These are phyloP conservation scores for Halocynthia aurantium DNA, from an alignment of 23 tunicate species.

Conservation along the genomic window DNA sequence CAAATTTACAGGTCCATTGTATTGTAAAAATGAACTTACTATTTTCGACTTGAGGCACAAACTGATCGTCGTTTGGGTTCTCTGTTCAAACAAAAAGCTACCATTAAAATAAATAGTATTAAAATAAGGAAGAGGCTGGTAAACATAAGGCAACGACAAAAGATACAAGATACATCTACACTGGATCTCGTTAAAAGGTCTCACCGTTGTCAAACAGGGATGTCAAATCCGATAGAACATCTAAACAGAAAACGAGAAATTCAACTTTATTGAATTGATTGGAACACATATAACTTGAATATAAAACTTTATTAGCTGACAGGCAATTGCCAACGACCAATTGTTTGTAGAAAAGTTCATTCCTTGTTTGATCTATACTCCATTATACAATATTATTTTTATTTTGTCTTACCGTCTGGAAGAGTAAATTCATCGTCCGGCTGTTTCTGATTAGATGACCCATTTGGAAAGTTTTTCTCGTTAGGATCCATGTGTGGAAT, in stretches of 20 bases:
- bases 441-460: constrained; percentile 30
- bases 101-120: not conserved
- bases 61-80: constrained; percentile 73
- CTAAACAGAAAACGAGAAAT: not conserved
- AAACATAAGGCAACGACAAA: not conserved
- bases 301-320: not conserved
- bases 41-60: constrained; percentile 94
- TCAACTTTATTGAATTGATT: not conserved
- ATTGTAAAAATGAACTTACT: constrained; percentile 30
- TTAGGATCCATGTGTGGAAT: constrained; percentile 23
- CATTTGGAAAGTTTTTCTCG: constrained; percentile 19
- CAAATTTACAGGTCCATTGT: too few relatives aligned
- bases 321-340: not conserved
- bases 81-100: constrained; percentile 24
- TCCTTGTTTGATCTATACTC: too few relatives aligned
- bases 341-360: not conserved
- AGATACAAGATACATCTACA: not conserved
- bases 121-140: not conserved
- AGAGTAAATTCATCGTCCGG: constrained; percentile 40
- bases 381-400: not conserved
- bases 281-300: not conserved
- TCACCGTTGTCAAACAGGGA: constrained; percentile 22
- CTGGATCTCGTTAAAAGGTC: not conserved
- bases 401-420: constrained; percentile 21
- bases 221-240: constrained; percentile 20